A percentile compares a stretch with the other conserved stretches of the same genome.
phyloP scores from a whole-genome alignment of 2,797 vertebrate genomes.

The Loris lydekkerianus region DNA sequence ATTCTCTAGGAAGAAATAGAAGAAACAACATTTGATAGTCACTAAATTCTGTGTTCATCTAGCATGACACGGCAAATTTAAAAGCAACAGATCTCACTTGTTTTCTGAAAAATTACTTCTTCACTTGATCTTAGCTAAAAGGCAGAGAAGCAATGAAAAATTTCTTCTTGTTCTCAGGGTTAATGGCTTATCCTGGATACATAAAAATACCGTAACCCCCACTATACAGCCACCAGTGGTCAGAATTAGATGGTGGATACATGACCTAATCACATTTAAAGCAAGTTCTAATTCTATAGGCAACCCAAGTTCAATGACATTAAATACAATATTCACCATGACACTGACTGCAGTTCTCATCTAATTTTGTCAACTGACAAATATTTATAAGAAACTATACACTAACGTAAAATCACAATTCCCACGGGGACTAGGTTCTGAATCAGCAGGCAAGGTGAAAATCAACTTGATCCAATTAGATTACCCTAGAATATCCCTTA shows the following conservation, averaged over 20 bases:
- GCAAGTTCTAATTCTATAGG: not conserved
- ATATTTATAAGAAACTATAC: conserved; percentile 4
- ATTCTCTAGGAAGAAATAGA: not conserved
- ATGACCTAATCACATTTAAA: not conserved
- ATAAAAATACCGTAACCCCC: not conserved
- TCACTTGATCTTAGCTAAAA: not conserved
- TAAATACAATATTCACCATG: conserved; percentile 11
- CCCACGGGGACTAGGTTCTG: not conserved
- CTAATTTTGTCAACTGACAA: not conserved
- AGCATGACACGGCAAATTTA: not conserved
- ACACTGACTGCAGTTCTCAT: not conserved
- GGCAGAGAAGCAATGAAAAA: not conserved
- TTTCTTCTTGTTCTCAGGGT: not conserved
- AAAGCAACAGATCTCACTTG: conserved; percentile 16
- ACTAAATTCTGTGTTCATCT: conserved; percentile 29
- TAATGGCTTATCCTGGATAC: not conserved
- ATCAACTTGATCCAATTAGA: not conserved
- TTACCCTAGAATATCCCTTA: not conserved
- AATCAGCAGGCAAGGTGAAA: conserved; percentile 38
- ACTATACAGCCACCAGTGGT: not conserved
- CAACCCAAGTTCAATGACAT: not conserved
- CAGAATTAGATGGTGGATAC: not conserved
- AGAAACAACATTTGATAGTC: conserved; percentile 32
- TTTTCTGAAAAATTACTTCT: conserved; percentile 11
- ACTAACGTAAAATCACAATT: conserved; percentile 5